Base-by-base conservation (phyloP, 2,888 invertebrate genomes). In the Nudaria mundana region DNA sequence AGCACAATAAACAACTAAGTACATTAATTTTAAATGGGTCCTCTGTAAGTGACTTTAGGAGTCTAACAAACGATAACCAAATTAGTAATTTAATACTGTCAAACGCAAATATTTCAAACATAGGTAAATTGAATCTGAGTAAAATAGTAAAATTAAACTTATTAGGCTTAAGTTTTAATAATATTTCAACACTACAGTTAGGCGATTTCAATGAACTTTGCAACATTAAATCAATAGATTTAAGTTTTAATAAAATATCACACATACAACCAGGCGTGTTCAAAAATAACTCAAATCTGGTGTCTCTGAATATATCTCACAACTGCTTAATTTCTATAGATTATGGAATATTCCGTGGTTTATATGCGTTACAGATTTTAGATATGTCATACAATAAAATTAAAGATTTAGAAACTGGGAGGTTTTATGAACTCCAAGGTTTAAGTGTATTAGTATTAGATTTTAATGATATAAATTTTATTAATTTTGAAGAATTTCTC, bases 321-420 rank as follows among this genome's bases (percentile, higher is more conserved):
- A 83, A 83, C 41, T 50, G 12, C 3, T 50, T 83, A 22, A 48
- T 49, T 1, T 40, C 44, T 12, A 42, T 83, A 10, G 60, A 57
- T 5, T 83, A 76, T 40, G 83, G 83, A 15, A 66, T 75, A 33
- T 76, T 82, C 37, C 63, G 57, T 7, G 79, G 80, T 2, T 47
- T 81, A 8, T 42, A 50, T 5, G 49, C 61, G 37, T 63, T 83
- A 31, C 37, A 49, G 11, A 56, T 56, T 4, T 51, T 83, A 40
- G 81, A 83, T 48, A 49, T 82, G 41, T 82, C 83, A 3, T 78
- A 55, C 30, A 83, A 83, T 48, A 40, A 48, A 8, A 66, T 83
- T 2, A 52, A 55, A 30, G 71, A 66, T 44, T 66, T 82, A 40
- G 56, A 76, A 52, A 68, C 56, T 38, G 76, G 77, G 54, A 61